Conservation (phyloP, 2,888 invertebrate genomes). For the Graphium colonna region DNA sequence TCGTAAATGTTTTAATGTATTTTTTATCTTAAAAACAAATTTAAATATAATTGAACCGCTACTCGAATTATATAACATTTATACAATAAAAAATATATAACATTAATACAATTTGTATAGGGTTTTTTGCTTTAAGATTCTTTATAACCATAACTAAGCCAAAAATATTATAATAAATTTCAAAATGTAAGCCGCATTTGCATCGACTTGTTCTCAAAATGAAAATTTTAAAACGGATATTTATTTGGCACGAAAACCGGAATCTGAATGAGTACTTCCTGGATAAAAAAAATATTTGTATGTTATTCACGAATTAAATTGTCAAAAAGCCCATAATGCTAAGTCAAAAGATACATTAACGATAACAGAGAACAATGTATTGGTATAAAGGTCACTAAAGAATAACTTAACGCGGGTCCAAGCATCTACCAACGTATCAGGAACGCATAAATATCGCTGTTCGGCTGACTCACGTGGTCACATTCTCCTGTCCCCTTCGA, state of each 20-base stretch:
- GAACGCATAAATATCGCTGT: conserved; percentile 11
- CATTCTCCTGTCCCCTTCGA: neutral
- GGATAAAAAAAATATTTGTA: neutral
- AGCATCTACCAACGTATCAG: conserved; percentile 5
- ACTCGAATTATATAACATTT: too few relatives aligned
- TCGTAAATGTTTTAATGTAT: too few relatives aligned
- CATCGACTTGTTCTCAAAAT: too few relatives aligned
- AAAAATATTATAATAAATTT: too few relatives aligned
- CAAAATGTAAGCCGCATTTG: too few relatives aligned
- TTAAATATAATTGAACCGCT: too few relatives aligned
- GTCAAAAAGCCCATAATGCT: neutral
- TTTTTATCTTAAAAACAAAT: too few relatives aligned
- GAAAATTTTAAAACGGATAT: too few relatives aligned
- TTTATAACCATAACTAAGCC: too few relatives aligned
- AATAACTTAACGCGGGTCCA: conserved; percentile 1
- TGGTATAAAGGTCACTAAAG: conserved; percentile 8
- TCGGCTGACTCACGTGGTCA: neutral
- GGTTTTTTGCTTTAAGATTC: too few relatives aligned
- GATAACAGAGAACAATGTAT: conserved; percentile 13
- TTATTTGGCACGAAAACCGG: neutral
- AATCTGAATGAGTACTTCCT: neutral
- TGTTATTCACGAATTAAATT: neutral
- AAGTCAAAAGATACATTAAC: conserved; percentile 4
- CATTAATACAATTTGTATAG: too few relatives aligned
- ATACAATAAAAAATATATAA: too few relatives aligned